These are phyloP conservation scores for Cheilosia soror DNA, from an alignment of 2,888 invertebrate genomes.

Conservation along the genomic window DNA sequence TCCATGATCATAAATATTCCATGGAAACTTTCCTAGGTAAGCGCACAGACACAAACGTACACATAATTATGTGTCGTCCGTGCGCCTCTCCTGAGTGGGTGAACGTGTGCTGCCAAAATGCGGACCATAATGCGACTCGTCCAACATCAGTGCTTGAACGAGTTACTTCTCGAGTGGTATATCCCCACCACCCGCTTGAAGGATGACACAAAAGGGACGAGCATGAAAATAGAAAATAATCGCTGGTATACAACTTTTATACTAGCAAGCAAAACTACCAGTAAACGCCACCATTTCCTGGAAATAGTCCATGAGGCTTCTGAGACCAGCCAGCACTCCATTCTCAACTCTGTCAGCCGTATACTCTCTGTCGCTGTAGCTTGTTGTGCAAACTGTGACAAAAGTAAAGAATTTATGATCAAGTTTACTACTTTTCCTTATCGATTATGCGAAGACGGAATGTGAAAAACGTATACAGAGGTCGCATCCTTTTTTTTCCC, in stretches of 20 bases:
- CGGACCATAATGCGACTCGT: constrained; percentile 38
- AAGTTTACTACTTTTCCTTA: constrained; percentile 58
- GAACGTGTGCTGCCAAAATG: constrained; percentile 47
- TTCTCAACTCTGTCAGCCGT: not conserved
- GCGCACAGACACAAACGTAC: constrained; percentile 9
- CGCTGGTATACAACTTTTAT: constrained; percentile 51
- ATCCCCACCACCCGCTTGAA: constrained; percentile 1
- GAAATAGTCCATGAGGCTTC: constrained; percentile 38
- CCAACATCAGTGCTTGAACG: constrained; percentile 9
- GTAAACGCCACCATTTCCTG: constrained; percentile 8
- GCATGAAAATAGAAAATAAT: constrained; percentile 55
- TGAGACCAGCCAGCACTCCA: constrained; percentile 30
- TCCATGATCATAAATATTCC: constrained; percentile 64
- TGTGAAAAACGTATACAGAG: constrained; percentile 14
- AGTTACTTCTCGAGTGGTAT: constrained; percentile 21
- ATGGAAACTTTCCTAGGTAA: constrained; percentile 48
- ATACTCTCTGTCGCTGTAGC: not conserved
- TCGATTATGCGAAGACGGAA: constrained; percentile 58
- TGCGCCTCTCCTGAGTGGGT: not conserved
- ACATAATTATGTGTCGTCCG: constrained; percentile 23
- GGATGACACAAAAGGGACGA: constrained; percentile 45
- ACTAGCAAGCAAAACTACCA: constrained; percentile 8
- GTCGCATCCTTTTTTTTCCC: not conserved
- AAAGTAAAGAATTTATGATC: constrained; percentile 68
- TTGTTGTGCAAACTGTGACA: constrained; percentile 68